Evolutionary conservation across 2,113 vertebrate genomes (phyloP), one percentile per base, ranked within the genome.

Genomic region (Polypterus senegalus): DNA sequence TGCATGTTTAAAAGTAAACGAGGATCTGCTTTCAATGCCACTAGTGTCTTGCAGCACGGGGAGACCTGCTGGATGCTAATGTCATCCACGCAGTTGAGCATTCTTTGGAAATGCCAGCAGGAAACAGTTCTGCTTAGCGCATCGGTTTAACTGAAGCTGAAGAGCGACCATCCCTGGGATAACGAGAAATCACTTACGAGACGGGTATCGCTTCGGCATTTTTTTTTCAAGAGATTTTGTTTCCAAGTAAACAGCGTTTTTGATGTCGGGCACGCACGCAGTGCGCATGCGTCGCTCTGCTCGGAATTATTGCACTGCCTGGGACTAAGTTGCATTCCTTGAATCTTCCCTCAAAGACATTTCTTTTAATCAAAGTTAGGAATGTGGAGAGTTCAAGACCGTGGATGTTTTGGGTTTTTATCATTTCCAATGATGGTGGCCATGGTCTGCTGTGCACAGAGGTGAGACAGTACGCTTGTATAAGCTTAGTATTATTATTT

Each of bases 401-500:
- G 82, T 69, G 84, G 76, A 60, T 73, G 80, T 68, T 63, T 77
- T 65, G 75, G 79, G 71, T 69, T 88, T 47, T 70, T 80, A 54
- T 79, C 81, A 66, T 61, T 89, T 66, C 79, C 82, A 48, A 65
- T 89, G 77, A 73, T 88, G 76, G 71, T 90, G 67, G 77, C 82
- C 65, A 77, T 83, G 71, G 86, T 83, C 67, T 80, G 85, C 74
- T 88, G 83, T 66, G 87, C 88, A 68, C 86, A 90, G 72, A 93
- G 88, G 89, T 93, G 84, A 88, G 86, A 65, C 63, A 62, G 49
- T 53, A 58, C 27, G 59, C 9, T 47, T 56, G 5, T 57, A 59
- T 54, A 56, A 27, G 7, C 3, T 65, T 3, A 27, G 53, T 47
- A 2, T 46, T 57, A 5, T 44, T 4, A 48, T 48, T 54, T 46